phyloP scores from a whole-genome alignment of 2,797 vertebrate species.

The Cuniculus paca region DNA sequence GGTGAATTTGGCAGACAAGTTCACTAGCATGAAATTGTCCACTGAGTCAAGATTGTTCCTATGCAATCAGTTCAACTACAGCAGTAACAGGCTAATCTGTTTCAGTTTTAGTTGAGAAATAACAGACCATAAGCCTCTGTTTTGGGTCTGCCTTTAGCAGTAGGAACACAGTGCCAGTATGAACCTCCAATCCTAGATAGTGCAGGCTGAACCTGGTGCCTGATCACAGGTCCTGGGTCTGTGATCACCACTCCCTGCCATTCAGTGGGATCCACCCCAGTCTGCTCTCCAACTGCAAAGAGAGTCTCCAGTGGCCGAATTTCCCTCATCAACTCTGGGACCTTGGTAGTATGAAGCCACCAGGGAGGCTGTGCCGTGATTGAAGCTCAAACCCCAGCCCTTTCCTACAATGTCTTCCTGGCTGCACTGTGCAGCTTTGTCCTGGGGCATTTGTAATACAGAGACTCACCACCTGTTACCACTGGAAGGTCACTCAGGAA shows the following conservation, averaged over 20 bases:
- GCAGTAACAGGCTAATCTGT: not conserved
- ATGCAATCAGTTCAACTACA: not conserved
- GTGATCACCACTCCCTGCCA: not conserved
- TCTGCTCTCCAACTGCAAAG: not conserved
- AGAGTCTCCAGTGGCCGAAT: not conserved
- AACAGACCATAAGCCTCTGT: not conserved
- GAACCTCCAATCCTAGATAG: not conserved
- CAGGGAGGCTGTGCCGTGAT: not conserved
- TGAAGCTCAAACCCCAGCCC: not conserved
- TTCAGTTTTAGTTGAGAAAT: not conserved
- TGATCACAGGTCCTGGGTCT: not conserved
- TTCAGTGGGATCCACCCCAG: not conserved
- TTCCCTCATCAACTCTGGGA: not conserved
- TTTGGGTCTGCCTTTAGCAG: not conserved
- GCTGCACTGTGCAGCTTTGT: not conserved
- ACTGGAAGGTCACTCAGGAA: not conserved
- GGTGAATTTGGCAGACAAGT: not conserved
- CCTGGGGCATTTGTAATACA: not conserved
- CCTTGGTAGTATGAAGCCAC: not conserved
- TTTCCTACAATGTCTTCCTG: not conserved
- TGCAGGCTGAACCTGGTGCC: not conserved
- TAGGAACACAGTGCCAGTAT: not conserved
- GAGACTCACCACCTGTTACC: not conserved
- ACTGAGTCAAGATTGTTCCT: not conserved
- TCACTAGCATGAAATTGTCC: not conserved